Evolutionary conservation across 2,888 invertebrate genomes (phyloP).

Genomic region (Chromoteleia sp.): DNA sequence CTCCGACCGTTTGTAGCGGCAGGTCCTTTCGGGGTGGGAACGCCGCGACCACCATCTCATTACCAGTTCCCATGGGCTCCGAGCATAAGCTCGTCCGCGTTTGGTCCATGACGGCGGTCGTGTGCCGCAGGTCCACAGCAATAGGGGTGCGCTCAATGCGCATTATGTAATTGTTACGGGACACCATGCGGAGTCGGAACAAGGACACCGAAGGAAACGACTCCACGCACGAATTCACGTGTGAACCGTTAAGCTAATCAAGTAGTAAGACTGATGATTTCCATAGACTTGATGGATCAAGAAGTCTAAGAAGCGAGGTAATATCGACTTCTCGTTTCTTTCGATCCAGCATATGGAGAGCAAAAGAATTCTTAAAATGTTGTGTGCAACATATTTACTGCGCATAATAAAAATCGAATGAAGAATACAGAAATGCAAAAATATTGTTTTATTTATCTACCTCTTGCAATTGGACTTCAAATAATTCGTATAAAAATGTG

Average conservation of each 20-base stretch:
- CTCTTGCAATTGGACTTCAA: too few relatives aligned
- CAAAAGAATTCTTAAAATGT: too few relatives aligned
- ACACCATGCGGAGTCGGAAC: constrained; percentile 70
- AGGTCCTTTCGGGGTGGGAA: constrained; percentile 78
- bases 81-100: constrained; percentile 61
- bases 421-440: too few relatives aligned
- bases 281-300: constrained; percentile 32
- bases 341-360: too few relatives aligned
- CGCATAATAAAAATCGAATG: too few relatives aligned
- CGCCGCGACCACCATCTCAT: constrained; percentile 84
- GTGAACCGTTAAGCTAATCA: constrained; percentile 75
- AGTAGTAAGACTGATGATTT: constrained; percentile 41
- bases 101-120: constrained; percentile 71
- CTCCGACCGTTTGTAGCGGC: constrained; percentile 45
- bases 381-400: too few relatives aligned
- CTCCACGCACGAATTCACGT: constrained; percentile 75
- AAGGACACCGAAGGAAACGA: constrained; percentile 48
- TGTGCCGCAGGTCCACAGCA: constrained; percentile 69
- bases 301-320: constrained; percentile 7
- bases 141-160: constrained; percentile 80
- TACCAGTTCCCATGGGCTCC: constrained; percentile 84
- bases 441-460: too few relatives aligned
- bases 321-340: not conserved
- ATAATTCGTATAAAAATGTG: too few relatives aligned
- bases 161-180: constrained; percentile 82